Evolutionary conservation across 2,797 vertebrate species (phyloP).

Genomic region (Peromyscus eremicus): DNA sequence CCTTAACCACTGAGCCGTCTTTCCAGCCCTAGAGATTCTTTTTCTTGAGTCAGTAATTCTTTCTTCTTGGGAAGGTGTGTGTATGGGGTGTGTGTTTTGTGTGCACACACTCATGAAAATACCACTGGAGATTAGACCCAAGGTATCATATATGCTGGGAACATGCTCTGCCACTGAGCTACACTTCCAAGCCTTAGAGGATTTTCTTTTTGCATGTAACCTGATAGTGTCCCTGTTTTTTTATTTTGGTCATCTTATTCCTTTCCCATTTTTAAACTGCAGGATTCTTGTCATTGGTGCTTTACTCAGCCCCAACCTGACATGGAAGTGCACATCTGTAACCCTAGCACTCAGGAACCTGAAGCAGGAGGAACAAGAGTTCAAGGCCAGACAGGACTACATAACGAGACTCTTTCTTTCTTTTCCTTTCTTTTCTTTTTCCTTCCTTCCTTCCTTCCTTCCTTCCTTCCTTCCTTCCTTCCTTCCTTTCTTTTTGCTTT

Average conservation of each 20-base stretch:
- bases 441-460: no score
- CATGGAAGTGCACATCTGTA: background rate
- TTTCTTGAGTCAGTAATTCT: background rate
- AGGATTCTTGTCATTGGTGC: constrained; percentile 53
- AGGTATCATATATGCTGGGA: background rate
- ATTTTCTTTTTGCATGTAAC: constrained; percentile 31
- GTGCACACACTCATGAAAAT: background rate
- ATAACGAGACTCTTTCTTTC: background rate
- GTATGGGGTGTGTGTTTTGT: background rate
- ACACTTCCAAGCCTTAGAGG: background rate
- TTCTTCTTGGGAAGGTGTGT: background rate
- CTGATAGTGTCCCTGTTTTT: constrained; percentile 19
- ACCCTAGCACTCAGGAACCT: background rate
- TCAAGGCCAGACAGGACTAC: background rate
- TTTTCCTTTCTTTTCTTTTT: background rate
- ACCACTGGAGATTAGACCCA: background rate
- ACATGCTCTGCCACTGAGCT: background rate
- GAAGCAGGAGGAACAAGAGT: background rate
- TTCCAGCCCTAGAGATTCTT: background rate
- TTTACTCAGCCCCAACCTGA: background rate
- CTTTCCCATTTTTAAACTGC: constrained; percentile 56
- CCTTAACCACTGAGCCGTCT: background rate
- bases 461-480: no score
- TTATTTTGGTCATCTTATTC: constrained; percentile 12
- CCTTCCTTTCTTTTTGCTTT: background rate